phyloP scores from a whole-genome alignment of 2,113 vertebrate genomes.

The Sinocyclocheilus maitianheensis region DNA sequence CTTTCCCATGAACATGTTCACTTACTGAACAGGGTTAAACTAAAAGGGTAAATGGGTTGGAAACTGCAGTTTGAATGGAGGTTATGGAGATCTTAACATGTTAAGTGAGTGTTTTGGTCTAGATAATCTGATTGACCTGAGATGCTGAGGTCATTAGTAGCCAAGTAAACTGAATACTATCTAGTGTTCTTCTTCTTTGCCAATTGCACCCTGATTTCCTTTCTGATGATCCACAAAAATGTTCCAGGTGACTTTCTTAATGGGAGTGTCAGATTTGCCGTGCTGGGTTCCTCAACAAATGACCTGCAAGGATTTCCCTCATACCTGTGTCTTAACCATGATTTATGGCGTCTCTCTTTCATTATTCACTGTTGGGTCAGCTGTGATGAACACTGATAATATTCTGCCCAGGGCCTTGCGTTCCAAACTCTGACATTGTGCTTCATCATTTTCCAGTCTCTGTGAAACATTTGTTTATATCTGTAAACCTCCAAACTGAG shows the following conservation, averaged over 20 bases:
- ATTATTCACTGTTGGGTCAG: slow-evolving; percentile 28
- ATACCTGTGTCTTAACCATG: slow-evolving; percentile 39
- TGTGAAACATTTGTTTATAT: slow-evolving; percentile 1
- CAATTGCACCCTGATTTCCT: not conserved
- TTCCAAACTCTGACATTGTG: slow-evolving; percentile 2
- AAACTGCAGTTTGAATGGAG: not conserved
- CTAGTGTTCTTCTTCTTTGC: not conserved
- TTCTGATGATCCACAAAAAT: not conserved
- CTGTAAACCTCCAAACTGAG: not conserved
- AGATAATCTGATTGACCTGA: slow-evolving; percentile 11
- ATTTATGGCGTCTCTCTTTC: slow-evolving; percentile 47
- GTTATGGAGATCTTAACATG: not conserved
- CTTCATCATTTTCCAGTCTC: slow-evolving; percentile 22
- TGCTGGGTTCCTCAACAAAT: slow-evolving; percentile 40
- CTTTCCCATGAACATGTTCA: not conserved
- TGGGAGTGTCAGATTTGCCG: slow-evolving; percentile 42
- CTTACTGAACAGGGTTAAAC: not conserved
- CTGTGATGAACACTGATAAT: not conserved
- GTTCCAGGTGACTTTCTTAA: slow-evolving; percentile 13
- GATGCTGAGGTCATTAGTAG: not conserved
- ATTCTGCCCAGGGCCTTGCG: not conserved
- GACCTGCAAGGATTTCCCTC: slow-evolving; percentile 28
- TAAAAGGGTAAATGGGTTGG: not conserved
- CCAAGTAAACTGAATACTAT: not conserved
- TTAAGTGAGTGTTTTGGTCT: not conserved